These are phyloP conservation scores for Malurus alboscapulatus DNA, from an alignment of 2,113 vertebrate species.

Conservation along the genomic window DNA sequence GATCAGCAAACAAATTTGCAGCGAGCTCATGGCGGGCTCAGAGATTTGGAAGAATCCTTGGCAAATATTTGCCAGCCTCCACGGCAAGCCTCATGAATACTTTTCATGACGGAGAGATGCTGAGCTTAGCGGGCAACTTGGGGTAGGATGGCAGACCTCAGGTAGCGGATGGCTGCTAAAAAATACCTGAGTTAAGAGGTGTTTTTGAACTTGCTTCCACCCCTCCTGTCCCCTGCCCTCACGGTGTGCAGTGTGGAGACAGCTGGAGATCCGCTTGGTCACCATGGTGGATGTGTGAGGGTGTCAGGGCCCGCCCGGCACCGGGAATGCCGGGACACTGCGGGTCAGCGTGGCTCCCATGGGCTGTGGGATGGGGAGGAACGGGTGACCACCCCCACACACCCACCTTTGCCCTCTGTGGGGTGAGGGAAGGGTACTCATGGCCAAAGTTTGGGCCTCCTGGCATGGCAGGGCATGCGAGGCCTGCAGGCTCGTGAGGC, in stretches of 20 bases:
- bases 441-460: background rate
- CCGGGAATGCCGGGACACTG: accelerated
- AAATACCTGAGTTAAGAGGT: background rate
- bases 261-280: background rate
- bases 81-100: accelerated
- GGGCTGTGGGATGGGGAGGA: accelerated
- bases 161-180: background rate
- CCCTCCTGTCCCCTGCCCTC: background rate
- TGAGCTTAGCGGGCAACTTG: background rate
- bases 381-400: accelerated
- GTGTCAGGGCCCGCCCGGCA: background rate
- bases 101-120: background rate
- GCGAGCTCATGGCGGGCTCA: background rate
- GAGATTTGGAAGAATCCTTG: conserved; percentile 53
- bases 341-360: accelerated
- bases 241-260: accelerated
- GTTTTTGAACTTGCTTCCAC: background rate
- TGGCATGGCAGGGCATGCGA: background rate
- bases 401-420: accelerated
- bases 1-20: conserved; percentile 59
- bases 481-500: accelerated
- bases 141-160: background rate
- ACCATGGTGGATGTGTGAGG: background rate
- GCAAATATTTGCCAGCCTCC: conserved; percentile 60
- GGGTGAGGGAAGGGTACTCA: accelerated